Evolutionary conservation across 1,140 invertebrate genomes (phyloP).

Genomic region (Eufriesea mexicana): DNA sequence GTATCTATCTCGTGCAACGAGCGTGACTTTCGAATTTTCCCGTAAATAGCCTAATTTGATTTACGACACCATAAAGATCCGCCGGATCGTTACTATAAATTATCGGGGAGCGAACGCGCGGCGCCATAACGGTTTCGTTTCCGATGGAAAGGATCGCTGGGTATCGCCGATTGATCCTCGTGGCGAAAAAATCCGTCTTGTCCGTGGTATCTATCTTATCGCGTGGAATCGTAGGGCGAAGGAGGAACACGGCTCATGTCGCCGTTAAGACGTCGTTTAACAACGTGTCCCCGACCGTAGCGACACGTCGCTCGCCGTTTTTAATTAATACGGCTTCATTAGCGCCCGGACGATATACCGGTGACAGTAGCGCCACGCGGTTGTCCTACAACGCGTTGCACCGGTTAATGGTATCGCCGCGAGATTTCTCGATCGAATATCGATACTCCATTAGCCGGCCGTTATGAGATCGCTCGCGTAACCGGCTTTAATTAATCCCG

Average conservation of each 20-base stretch:
- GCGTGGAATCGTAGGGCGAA: slow-evolving; percentile 15
- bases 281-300: slow-evolving; percentile 14
- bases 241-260: slow-evolving; percentile 21
- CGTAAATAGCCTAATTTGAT: slow-evolving; percentile 62
- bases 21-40: slow-evolving; percentile 57
- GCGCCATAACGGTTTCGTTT: slow-evolving; percentile 38
- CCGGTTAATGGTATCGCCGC: slow-evolving; percentile 39
- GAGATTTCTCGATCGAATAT: slow-evolving; percentile 49
- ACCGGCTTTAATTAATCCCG: slow-evolving; percentile 70
- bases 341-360: slow-evolving; percentile 48
- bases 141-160: background rate
- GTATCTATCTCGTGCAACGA: slow-evolving; percentile 34
- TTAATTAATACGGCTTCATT: slow-evolving; percentile 72
- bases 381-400: slow-evolving; percentile 40
- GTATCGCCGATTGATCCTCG: slow-evolving; percentile 16
- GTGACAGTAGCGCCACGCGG: slow-evolving; percentile 47
- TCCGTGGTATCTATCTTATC: slow-evolving; percentile 23
- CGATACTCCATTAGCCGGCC: slow-evolving; percentile 52
- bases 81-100: slow-evolving; percentile 57
- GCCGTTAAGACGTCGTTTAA: slow-evolving; percentile 21
- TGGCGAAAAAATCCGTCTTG: background rate
- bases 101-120: slow-evolving; percentile 47
- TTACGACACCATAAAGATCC: slow-evolving; percentile 54
- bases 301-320: slow-evolving; percentile 51
- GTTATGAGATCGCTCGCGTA: slow-evolving; percentile 54